These are phyloP conservation scores for Drosophila paucipuncta DNA, from an alignment of 2,888 invertebrate species.

Conservation along the genomic window DNA sequence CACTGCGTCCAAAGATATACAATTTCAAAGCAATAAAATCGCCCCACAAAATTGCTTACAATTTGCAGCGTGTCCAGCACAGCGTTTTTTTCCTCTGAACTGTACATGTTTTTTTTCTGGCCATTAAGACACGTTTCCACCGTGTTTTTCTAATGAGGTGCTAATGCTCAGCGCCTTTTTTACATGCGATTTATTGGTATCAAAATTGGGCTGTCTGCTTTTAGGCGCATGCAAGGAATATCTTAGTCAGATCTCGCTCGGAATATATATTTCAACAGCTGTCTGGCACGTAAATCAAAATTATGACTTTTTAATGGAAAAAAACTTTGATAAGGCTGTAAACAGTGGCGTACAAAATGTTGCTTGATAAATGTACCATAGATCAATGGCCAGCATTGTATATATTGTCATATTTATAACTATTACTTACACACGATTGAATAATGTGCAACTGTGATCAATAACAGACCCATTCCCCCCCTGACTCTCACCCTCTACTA, in stretches of 20 bases:
- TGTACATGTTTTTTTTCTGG: constrained; percentile 24
- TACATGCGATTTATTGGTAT: constrained; percentile 51
- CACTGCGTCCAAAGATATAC: constrained; percentile 54
- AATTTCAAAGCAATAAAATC: constrained; percentile 76
- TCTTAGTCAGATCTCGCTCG: constrained; percentile 6
- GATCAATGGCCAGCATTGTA: constrained; percentile 36
- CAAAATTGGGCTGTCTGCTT: constrained; percentile 46
- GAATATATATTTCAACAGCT: constrained; percentile 61
- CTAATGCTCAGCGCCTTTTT: constrained; percentile 57
- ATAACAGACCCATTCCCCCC: constrained; percentile 4
- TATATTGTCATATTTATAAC: constrained; percentile 59
- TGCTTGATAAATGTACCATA: constrained; percentile 30
- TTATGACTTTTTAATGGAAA: constrained; percentile 74
- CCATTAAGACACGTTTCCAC: constrained; percentile 53
- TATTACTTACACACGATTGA: constrained; percentile 82
- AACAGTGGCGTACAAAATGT: constrained; percentile 12
- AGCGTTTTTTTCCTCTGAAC: constrained; percentile 12
- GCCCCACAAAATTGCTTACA: constrained; percentile 15
- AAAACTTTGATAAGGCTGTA: constrained; percentile 35
- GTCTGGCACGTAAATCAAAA: constrained; percentile 67
- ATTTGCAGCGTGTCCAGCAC: constrained; percentile 51
- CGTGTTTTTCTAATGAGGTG: constrained; percentile 66
- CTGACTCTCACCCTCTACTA: not conserved
- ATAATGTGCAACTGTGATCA: constrained; percentile 60
- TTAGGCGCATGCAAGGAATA: constrained; percentile 32